A percentile compares a stretch with the other conserved stretches of the same genome.
Evolutionary conservation across 2,113 vertebrate genomes (phyloP).

Genomic region (Oncorhynchus tshawytscha): DNA sequence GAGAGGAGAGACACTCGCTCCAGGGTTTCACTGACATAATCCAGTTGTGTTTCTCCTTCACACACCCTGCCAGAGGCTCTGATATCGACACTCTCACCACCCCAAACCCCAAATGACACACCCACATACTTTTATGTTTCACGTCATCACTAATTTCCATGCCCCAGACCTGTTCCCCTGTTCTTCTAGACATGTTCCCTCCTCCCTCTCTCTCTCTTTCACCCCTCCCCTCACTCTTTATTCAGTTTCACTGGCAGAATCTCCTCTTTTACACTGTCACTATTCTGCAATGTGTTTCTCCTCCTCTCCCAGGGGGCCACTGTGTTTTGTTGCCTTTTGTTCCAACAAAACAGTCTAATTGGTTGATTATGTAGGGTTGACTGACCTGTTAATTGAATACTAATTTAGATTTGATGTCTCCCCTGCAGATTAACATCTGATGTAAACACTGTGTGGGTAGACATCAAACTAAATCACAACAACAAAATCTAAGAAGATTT

Average conservation of each 20-base stretch:
- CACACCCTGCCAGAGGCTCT: slow-evolving; percentile 5
- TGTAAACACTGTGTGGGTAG: slow-evolving; percentile 18
- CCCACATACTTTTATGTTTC: not conserved
- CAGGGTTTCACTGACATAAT: slow-evolving; percentile 25
- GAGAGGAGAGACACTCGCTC: not conserved
- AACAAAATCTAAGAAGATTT: not conserved
- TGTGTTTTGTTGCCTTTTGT: slow-evolving; percentile 71
- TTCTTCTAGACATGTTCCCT: not conserved
- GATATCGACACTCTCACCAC: not conserved
- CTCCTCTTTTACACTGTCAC: slow-evolving; percentile 59
- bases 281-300: slow-evolving; percentile 54
- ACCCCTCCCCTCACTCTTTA: not conserved
- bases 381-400: slow-evolving; percentile 76
- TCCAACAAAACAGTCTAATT: slow-evolving; percentile 74
- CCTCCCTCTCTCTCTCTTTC: not conserved
- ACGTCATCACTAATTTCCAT: not conserved
- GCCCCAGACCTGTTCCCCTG: slow-evolving; percentile 7
- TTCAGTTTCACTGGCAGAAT: not conserved
- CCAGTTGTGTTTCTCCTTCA: slow-evolving; percentile 23
- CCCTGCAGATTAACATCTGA: slow-evolving; percentile 69
- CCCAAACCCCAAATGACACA: not conserved
- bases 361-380: slow-evolving; percentile 75
- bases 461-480: not conserved
- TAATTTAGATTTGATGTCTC: slow-evolving; percentile 72
- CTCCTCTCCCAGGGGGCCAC: slow-evolving; percentile 62